Conservation (phyloP, 1,140 invertebrate genomes). For the Diorhabda carinulata region DNA sequence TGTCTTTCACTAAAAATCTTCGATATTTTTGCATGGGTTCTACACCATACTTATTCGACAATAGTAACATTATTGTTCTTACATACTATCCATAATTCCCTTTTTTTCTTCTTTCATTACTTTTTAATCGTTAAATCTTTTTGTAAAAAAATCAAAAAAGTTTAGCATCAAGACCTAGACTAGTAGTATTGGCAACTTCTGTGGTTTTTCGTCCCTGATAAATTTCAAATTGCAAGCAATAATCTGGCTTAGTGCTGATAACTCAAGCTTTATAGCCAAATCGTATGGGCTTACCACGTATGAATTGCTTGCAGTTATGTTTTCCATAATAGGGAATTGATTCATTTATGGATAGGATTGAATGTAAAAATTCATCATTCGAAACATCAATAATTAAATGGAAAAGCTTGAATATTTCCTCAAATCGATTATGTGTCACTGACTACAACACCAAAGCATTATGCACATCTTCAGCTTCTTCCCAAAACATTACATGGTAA, state of each 20-base stretch:
- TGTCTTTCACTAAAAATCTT: too few relatives aligned
- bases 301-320: slow-evolving; percentile 35
- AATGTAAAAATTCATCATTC: not conserved
- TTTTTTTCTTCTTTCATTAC: too few relatives aligned
- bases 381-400: slow-evolving; percentile 19
- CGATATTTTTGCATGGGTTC: too few relatives aligned
- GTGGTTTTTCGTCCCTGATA: not conserved
- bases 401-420: slow-evolving; percentile 30
- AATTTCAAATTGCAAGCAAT: slow-evolving; percentile 10
- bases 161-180: too few relatives aligned
- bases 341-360: slow-evolving; percentile 34
- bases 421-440: slow-evolving; percentile 33
- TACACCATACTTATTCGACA: too few relatives aligned
- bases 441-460: slow-evolving; percentile 31
- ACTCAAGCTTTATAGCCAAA: slow-evolving; percentile 33
- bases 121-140: too few relatives aligned
- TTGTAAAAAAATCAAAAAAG: too few relatives aligned
- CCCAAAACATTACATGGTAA: slow-evolving; percentile 34
- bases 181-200: not conserved
- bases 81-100: too few relatives aligned
- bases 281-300: slow-evolving; percentile 31
- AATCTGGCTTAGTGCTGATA: slow-evolving; percentile 15
- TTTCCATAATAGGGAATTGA: slow-evolving; percentile 32
- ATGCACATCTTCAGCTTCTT: slow-evolving; percentile 28
- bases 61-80: too few relatives aligned